Percentiles rank a stretch among this genome's conserved stretches.
These are phyloP conservation scores for Physocephala rufipes DNA, from an alignment of 2,888 invertebrate genomes.

Conservation along the genomic window DNA sequence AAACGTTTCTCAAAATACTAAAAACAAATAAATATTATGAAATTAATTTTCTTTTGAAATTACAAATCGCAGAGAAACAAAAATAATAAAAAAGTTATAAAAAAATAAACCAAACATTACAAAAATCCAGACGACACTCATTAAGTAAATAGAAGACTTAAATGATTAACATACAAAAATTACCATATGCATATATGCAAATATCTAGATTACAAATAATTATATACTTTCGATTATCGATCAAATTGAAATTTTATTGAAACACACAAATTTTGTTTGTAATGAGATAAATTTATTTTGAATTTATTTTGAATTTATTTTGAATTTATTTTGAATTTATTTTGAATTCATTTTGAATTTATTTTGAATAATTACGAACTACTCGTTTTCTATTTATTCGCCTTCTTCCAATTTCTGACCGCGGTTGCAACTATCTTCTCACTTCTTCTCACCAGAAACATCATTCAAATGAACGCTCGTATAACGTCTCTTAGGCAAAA, in stretches of 20 bases:
- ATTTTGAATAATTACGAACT: no score
- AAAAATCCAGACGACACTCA: no score
- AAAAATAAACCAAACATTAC: background rate
- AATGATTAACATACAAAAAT: background rate
- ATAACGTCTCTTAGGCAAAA: conserved; percentile 52
- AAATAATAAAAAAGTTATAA: background rate
- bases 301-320: no score
- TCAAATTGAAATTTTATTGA: background rate
- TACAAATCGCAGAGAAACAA: background rate
- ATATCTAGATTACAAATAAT: background rate
- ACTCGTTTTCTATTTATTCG: no score
- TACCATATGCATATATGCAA: background rate
- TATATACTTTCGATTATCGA: conserved; percentile 7
- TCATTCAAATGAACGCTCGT: conserved; percentile 48
- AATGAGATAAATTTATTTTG: background rate
- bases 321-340: no score
- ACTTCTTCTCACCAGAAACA: conserved; percentile 44
- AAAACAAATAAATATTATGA: conserved; percentile 53
- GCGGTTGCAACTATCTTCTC: conserved; percentile 29
- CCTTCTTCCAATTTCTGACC: no score
- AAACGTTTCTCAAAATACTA: conserved; percentile 78
- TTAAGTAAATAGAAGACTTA: background rate
- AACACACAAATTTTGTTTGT: background rate
- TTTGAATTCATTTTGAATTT: no score
- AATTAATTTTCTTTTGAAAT: background rate